These are phyloP conservation scores for Esox niger DNA, from an alignment of 2,113 vertebrate species.

Conservation along the genomic window DNA sequence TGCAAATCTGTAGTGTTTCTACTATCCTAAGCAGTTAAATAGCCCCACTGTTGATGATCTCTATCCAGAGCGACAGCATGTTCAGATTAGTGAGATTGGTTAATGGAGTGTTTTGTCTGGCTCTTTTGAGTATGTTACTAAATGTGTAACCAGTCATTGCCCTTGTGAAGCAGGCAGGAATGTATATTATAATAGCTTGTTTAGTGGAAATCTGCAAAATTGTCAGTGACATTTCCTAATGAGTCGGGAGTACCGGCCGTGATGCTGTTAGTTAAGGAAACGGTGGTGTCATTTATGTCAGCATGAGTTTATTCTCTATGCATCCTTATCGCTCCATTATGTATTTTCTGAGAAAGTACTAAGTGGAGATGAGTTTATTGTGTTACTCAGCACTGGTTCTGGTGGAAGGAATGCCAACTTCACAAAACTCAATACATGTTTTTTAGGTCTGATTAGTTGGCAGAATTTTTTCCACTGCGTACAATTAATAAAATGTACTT, in stretches of 20 bases:
- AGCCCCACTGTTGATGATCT: too few species aligned
- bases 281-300: not conserved
- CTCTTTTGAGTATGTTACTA: not conserved
- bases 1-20: too few species aligned
- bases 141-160: constrained; percentile 6
- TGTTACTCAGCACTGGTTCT: not conserved
- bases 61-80: not conserved
- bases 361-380: not conserved
- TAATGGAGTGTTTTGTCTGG: constrained; percentile 12
- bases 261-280: not conserved
- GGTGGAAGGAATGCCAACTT: too few species aligned
- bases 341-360: not conserved
- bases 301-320: not conserved
- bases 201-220: not conserved
- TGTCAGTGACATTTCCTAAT: constrained; percentile 9
- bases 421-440: not conserved
- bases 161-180: not conserved
- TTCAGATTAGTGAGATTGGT: not conserved
- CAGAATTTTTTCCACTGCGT: too few species aligned
- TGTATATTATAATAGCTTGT: not conserved
- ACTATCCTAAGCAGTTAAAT: too few species aligned
- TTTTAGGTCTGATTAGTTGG: too few species aligned
- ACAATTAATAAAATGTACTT: too few species aligned
- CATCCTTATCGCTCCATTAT: not conserved
- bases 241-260: not conserved